Conservation (phyloP, 2,113 vertebrate genomes). For the Plecotus auritus region DNA sequence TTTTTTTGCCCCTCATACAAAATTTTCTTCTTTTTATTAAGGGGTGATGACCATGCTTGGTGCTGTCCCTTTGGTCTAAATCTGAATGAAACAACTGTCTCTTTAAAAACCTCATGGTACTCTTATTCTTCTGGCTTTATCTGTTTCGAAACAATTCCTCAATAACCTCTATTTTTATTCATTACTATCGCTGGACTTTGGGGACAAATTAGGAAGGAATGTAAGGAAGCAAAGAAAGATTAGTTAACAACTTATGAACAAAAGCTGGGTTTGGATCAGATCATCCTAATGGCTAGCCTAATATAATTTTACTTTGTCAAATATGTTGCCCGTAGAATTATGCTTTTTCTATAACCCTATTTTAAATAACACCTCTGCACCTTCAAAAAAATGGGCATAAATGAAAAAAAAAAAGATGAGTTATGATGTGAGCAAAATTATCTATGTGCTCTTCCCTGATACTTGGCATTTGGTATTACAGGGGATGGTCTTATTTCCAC, state of each 20-base stretch:
- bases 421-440: not conserved
- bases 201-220: not conserved
- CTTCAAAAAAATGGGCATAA: not conserved
- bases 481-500: conserved; percentile 2
- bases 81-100: not conserved
- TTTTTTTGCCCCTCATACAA: not conserved
- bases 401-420: conserved; percentile 30
- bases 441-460: not conserved
- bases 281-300: not conserved
- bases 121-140: not conserved
- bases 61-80: not conserved
- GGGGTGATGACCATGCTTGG: not conserved
- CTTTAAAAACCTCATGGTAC: not conserved
- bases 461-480: not conserved
- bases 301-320: conserved; percentile 5
- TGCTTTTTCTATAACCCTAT: not conserved
- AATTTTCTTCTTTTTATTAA: not conserved
- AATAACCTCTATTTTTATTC: not conserved
- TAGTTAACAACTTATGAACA: not conserved
- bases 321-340: not conserved
- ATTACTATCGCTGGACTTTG: not conserved
- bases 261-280: not conserved
- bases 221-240: not conserved
- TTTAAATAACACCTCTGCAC: not conserved
- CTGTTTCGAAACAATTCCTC: not conserved